These are phyloP conservation scores for Diaphora mendica DNA, from an alignment of 2,888 invertebrate species.

Conservation along the genomic window DNA sequence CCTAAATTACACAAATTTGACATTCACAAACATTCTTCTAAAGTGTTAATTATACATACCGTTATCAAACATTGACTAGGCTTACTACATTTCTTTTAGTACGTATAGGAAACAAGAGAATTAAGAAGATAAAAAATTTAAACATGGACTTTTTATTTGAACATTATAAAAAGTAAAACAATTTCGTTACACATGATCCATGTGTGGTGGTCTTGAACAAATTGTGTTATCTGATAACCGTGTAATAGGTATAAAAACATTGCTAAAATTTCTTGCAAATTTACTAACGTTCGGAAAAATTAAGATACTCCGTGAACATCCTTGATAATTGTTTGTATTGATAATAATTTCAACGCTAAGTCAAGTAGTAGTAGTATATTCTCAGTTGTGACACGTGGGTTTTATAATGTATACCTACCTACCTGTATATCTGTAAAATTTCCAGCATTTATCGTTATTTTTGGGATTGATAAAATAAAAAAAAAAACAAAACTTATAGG, in stretches of 20 bases:
- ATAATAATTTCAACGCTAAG: not conserved
- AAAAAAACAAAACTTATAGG: not conserved
- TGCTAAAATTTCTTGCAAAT: not conserved
- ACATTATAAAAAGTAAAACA: constrained; percentile 17
- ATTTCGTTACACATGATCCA: constrained; percentile 1
- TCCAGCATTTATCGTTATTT: not conserved
- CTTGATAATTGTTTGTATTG: not conserved
- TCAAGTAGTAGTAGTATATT: not conserved
- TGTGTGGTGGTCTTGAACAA: constrained; percentile 1
- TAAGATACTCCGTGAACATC: not conserved
- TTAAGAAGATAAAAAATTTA: constrained; percentile 20
- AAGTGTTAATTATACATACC: constrained; percentile 6
- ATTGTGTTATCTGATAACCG: constrained; percentile 11
- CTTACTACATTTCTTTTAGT: constrained; percentile 17
- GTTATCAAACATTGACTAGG: constrained; percentile 18
- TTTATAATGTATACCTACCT: too few relatives aligned
- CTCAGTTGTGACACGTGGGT: not conserved
- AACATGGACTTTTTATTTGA: constrained; percentile 23
- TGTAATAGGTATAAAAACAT: not conserved
- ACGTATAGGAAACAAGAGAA: not conserved
- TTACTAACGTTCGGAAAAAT: not conserved
- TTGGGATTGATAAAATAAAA: not conserved
- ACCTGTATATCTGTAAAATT: too few relatives aligned
- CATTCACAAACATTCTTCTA: constrained; percentile 38
- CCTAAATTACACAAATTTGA: constrained; percentile 35